Conservation (phyloP, 2,797 vertebrate species). For the Cryptoprocta ferox region DNA sequence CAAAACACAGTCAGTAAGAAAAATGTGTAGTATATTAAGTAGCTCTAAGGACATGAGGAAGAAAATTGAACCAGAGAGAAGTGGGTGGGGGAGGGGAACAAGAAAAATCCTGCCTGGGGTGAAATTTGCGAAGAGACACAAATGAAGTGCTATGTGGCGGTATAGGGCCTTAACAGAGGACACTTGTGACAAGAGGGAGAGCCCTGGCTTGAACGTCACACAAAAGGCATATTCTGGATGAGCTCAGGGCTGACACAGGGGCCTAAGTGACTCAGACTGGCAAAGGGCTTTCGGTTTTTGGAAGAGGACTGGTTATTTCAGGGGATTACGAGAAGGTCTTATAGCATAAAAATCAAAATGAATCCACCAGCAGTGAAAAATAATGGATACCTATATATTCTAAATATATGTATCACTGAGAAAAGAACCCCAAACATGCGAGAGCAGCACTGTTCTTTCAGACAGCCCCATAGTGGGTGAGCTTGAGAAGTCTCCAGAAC, state of each 20-base stretch:
- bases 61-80: neutral
- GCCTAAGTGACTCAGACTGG: neutral
- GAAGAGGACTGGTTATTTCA: neutral
- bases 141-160: neutral
- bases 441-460: neutral
- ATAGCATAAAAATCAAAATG: neutral
- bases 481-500: neutral
- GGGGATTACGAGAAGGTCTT: neutral
- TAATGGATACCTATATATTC: neutral
- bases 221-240: neutral
- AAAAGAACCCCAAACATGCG: neutral
- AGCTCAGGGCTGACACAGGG: accelerated
- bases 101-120: neutral
- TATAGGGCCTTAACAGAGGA: neutral
- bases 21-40: neutral
- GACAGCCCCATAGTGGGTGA: accelerated
- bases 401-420: neutral
- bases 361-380: neutral
- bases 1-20: conserved; percentile 15
- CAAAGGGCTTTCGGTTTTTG: neutral
- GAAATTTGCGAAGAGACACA: neutral
- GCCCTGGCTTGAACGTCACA: neutral
- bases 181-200: neutral
- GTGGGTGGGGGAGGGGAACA: too few relatives aligned
- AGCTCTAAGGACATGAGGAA: neutral